A percentile compares a stretch with the other conserved stretches of the same genome.
Evolutionary conservation across 2,888 invertebrate species (phyloP).

Genomic region (Diaprepes abbreviatus): DNA sequence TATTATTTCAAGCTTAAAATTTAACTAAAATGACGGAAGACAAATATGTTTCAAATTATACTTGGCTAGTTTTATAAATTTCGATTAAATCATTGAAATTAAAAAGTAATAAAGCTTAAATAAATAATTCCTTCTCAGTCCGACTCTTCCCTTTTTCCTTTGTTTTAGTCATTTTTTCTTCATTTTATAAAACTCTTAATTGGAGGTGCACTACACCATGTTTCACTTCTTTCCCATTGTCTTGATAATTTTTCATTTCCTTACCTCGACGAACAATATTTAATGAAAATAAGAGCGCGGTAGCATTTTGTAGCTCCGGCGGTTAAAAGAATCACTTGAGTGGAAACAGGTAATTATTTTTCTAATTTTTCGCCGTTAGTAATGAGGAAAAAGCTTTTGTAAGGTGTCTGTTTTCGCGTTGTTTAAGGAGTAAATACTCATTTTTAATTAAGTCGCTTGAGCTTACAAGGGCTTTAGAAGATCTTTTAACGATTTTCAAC

Average conservation of each 20-base stretch:
- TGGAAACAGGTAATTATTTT: slow-evolving; percentile 63
- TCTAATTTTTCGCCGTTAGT: slow-evolving; percentile 53
- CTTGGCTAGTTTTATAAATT: too few species aligned
- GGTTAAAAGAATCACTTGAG: slow-evolving; percentile 56
- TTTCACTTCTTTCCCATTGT: slow-evolving; percentile 64
- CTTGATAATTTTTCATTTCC: slow-evolving; percentile 67
- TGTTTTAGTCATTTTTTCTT: slow-evolving; percentile 54
- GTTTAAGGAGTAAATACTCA: slow-evolving; percentile 37
- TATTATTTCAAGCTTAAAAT: too few species aligned
- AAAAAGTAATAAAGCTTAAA: too few species aligned
- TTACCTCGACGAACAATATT: slow-evolving; percentile 59
- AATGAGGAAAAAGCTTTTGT: slow-evolving; percentile 42
- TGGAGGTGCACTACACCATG: slow-evolving; percentile 66
- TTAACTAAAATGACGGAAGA: too few species aligned
- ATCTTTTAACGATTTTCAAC: neutral
- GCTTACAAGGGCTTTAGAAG: slow-evolving; percentile 15
- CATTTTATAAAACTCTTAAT: slow-evolving; percentile 60
- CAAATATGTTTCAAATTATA: too few species aligned
- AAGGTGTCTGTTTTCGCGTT: slow-evolving; percentile 43
- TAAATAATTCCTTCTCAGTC: too few species aligned
- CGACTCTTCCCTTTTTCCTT: slow-evolving; percentile 37
- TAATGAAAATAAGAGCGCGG: slow-evolving; percentile 66
- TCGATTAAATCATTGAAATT: too few species aligned
- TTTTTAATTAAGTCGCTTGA: slow-evolving; percentile 43
- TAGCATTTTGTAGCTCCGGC: slow-evolving; percentile 58